Conservation (phyloP, 2,797 vertebrate genomes). For the Sebastes minor region DNA sequence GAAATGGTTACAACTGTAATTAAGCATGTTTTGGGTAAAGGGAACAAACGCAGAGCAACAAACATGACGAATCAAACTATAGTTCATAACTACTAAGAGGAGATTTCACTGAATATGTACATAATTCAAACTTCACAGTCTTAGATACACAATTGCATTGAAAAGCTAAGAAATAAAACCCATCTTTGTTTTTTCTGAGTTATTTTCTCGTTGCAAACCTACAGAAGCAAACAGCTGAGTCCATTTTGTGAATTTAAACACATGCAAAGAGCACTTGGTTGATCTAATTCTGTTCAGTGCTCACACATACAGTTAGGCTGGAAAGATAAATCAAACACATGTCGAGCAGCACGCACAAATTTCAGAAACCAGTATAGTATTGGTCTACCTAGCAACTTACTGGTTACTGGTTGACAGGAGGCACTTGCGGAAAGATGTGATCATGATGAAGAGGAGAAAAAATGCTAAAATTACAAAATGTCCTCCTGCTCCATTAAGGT, state of each 20-base stretch:
- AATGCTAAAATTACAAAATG: neutral
- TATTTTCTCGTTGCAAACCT: neutral
- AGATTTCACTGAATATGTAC: constrained; percentile 2
- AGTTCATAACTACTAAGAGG: neutral
- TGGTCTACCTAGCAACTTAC: neutral
- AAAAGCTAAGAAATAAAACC: neutral
- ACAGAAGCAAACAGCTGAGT: neutral
- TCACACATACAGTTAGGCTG: neutral
- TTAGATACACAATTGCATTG: constrained; percentile 4
- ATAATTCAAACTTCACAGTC: constrained; percentile 36
- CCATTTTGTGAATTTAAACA: neutral
- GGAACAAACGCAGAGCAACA: neutral
- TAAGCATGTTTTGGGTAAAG: neutral
- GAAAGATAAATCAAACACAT: constrained; percentile 27
- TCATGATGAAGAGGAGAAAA: neutral
- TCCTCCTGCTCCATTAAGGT: neutral
- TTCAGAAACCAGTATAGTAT: neutral
- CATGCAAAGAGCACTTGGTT: constrained; percentile 10
- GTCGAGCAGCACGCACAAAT: neutral
- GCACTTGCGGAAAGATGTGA: constrained; percentile 12
- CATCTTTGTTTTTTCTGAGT: neutral
- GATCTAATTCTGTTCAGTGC: constrained; percentile 16
- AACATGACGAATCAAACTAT: neutral
- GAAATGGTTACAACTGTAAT: neutral
- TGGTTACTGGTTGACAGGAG: neutral